Evolutionary conservation across 2,113 vertebrate genomes (phyloP).

Genomic region (Pseudorasbora parva): DNA sequence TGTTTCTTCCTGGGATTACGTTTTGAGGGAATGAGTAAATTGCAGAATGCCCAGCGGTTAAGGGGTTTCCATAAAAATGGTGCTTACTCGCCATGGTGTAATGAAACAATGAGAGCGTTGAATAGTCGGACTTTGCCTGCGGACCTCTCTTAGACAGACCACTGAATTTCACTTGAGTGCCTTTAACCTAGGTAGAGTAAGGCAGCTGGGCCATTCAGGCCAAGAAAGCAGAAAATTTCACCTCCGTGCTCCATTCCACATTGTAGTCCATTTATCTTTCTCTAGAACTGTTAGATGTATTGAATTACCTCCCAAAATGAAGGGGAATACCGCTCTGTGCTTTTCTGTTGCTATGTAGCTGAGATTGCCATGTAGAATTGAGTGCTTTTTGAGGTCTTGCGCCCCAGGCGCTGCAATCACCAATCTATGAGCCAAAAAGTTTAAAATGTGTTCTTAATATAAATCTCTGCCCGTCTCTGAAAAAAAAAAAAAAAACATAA

Average conservation of each 20-base stretch:
- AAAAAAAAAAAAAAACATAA: not conserved
- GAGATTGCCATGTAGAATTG: not conserved
- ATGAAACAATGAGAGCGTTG: not conserved
- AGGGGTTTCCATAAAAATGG: constrained; percentile 15
- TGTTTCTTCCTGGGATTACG: not conserved
- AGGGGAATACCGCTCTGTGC: constrained; percentile 2
- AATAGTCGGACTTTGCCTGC: constrained; percentile 20
- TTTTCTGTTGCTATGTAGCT: not conserved
- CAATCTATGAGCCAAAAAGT: not conserved
- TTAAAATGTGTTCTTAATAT: not conserved
- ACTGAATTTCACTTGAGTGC: not conserved
- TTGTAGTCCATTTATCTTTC: constrained; percentile 30
- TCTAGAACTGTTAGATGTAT: constrained; percentile 5
- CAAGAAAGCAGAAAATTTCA: constrained; percentile 13
- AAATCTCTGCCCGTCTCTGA: not conserved
- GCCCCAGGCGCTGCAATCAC: not conserved
- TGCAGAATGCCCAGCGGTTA: not conserved
- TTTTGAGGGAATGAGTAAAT: constrained; percentile 5
- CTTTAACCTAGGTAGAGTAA: constrained; percentile 17
- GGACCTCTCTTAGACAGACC: constrained; percentile 17
- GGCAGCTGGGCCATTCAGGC: constrained; percentile 27
- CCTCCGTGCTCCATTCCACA: constrained; percentile 21
- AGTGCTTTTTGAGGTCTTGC: not conserved
- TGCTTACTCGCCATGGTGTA: not conserved
- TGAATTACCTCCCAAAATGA: constrained; percentile 36